Percentiles rank a stretch among this genome's conserved stretches.
Conservation (phyloP, 1,140 invertebrate species). For the Acromyrmex heyeri region DNA sequence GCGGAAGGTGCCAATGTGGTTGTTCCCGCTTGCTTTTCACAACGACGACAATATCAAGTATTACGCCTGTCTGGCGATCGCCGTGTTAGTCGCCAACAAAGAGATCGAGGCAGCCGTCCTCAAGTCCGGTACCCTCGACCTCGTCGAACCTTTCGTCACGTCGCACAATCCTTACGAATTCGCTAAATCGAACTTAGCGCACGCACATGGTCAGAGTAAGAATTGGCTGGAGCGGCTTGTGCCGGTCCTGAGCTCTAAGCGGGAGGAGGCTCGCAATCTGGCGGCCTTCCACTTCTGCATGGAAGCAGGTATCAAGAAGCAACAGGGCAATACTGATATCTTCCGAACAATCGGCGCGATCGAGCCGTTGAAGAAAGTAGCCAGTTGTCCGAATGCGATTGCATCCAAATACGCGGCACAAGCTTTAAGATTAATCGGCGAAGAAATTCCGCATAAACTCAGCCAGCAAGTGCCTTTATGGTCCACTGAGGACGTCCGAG, state of each 20-base stretch:
- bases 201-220: slow-evolving; percentile 98
- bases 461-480: slow-evolving; percentile 99
- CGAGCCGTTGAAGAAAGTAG: slow-evolving; percentile 97
- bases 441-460: slow-evolving; percentile 98
- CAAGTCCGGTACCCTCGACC: slow-evolving; percentile 97
- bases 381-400: slow-evolving; percentile 98
- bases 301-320: slow-evolving; percentile 99
- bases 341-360: slow-evolving; percentile 98
- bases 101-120: slow-evolving; percentile 98
- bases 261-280: slow-evolving; percentile 98
- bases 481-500: slow-evolving; percentile 97
- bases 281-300: slow-evolving; percentile 99
- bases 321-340: slow-evolving; percentile 97
- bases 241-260: slow-evolving; percentile 97
- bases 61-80: slow-evolving; percentile 99
- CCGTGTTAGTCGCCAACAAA: slow-evolving; percentile 98
- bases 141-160: slow-evolving; percentile 98
- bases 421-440: slow-evolving; percentile 97
- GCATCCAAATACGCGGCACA: slow-evolving; percentile 99
- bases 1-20: slow-evolving; percentile 98
- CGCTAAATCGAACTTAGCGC: slow-evolving; percentile 95
- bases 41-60: slow-evolving; percentile 99
- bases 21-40: slow-evolving; percentile 98
- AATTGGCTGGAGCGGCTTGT: slow-evolving; percentile 98
- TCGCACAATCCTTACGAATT: slow-evolving; percentile 98